Conservation (phyloP, 1,140 invertebrate genomes). For the Leptopilina boulardi region DNA sequence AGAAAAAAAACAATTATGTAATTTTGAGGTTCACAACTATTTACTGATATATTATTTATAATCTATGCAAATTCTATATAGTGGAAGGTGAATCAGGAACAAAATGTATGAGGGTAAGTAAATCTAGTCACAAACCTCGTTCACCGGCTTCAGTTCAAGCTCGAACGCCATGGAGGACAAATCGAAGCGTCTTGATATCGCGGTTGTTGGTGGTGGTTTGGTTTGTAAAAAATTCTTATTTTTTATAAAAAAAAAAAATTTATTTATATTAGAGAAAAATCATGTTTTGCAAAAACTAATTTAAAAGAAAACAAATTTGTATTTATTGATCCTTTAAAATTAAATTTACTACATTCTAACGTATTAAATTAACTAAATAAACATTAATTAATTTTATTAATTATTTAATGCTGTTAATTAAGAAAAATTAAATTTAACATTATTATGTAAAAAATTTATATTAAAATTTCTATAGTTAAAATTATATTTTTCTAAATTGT, state of each 20-base stretch:
- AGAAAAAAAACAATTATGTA: too few species aligned
- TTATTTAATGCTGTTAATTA: too few species aligned
- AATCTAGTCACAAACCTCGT: conserved; percentile 19
- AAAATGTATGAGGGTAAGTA: conserved; percentile 10
- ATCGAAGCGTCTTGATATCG: conserved; percentile 69
- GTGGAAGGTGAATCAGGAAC: neutral
- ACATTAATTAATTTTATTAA: too few species aligned
- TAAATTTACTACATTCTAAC: too few species aligned
- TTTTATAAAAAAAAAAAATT: neutral
- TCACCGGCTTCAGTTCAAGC: conserved; percentile 57
- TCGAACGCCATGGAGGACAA: conserved; percentile 62
- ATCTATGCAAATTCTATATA: neutral
- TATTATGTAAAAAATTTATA: too few species aligned
- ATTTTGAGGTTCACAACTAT: too few species aligned
- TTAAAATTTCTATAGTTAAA: too few species aligned
- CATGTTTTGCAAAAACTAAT: neutral
- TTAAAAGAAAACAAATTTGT: too few species aligned
- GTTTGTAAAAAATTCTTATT: conserved; percentile 66
- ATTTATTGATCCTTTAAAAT: too few species aligned
- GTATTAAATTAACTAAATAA: too few species aligned
- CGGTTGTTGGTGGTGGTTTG: conserved; percentile 80
- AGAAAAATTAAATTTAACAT: too few species aligned
- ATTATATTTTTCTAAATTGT: too few species aligned
- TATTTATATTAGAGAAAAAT: neutral
- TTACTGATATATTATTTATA: neutral